These are phyloP conservation scores for Neoarius graeffei DNA, from an alignment of 2,113 vertebrate genomes.

Conservation along the genomic window DNA sequence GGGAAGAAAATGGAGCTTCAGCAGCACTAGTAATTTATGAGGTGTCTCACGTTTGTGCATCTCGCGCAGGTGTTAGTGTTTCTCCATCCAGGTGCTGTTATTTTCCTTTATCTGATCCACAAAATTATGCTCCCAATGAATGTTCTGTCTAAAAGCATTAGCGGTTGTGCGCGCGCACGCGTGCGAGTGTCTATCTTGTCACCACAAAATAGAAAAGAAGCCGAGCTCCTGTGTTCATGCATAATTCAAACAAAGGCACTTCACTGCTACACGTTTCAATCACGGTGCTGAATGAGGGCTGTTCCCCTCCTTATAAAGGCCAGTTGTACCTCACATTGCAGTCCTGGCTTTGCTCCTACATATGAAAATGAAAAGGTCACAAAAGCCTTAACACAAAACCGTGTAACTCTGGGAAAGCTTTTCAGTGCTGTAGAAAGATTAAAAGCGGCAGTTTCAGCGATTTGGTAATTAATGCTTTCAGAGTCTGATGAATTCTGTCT, in stretches of 20 bases:
- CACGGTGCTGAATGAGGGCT: constrained; percentile 27
- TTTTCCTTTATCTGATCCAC: constrained; percentile 40
- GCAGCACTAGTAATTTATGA: constrained; percentile 22
- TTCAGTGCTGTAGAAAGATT: constrained; percentile 35
- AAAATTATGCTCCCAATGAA: constrained; percentile 31
- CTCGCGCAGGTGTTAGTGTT: constrained; percentile 18
- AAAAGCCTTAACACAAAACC: constrained; percentile 26
- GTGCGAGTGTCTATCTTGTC: constrained; percentile 14
- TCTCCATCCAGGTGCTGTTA: constrained; percentile 21
- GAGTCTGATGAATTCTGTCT: constrained; percentile 17
- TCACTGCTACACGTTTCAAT: constrained; percentile 39
- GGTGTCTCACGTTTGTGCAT: background rate
- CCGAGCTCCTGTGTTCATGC: constrained; percentile 26
- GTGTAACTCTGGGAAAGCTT: constrained; percentile 8
- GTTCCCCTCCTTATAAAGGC: constrained; percentile 29
- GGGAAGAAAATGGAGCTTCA: constrained; percentile 16
- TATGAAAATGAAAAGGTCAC: constrained; percentile 42
- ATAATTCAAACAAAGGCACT: constrained; percentile 48
- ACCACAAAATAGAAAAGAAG: constrained; percentile 34
- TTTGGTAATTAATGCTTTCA: constrained; percentile 11
- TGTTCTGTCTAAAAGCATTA: constrained; percentile 28
- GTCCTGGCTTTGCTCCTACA: constrained; percentile 1
- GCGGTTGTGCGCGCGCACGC: background rate
- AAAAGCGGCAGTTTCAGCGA: constrained; percentile 30
- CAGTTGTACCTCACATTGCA: constrained; percentile 5